phyloP scores from a whole-genome alignment of 2,113 vertebrate genomes.

The Protobothrops flavoviridis region DNA sequence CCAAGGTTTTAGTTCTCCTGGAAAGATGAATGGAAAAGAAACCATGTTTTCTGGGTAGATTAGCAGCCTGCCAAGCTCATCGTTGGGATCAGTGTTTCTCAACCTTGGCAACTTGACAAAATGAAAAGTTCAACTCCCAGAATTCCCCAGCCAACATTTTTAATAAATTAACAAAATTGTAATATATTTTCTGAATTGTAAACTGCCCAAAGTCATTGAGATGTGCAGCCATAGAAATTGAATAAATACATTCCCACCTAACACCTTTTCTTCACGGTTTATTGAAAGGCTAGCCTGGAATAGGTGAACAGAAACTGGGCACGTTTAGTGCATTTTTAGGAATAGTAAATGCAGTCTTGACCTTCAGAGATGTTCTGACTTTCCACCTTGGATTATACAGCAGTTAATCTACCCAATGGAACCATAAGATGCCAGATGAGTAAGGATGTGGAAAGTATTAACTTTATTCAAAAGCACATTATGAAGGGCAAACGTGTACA shows the following conservation, averaged over 20 bases:
- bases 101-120: not conserved
- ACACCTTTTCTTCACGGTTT: not conserved
- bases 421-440: slow-evolving; percentile 1
- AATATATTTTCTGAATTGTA: not conserved
- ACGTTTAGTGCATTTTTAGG: not conserved
- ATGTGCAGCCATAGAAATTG: not conserved
- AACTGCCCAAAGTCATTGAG: not conserved
- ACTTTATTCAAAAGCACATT: not conserved
- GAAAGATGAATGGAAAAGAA: not conserved
- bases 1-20: not conserved
- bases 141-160: not conserved
- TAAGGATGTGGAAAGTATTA: not conserved
- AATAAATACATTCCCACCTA: not conserved
- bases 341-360: not conserved
- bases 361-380: not conserved
- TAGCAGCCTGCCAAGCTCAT: not conserved
- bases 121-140: not conserved
- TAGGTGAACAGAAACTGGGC: not conserved
- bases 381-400: not conserved
- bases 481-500: not conserved
- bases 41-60: not conserved
- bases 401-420: not conserved
- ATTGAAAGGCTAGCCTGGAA: not conserved
- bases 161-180: not conserved
- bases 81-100: not conserved